Evolutionary conservation across 92 coral and sea anemone genomes (phyloP).

Genomic region (Montipora capitata): DNA sequence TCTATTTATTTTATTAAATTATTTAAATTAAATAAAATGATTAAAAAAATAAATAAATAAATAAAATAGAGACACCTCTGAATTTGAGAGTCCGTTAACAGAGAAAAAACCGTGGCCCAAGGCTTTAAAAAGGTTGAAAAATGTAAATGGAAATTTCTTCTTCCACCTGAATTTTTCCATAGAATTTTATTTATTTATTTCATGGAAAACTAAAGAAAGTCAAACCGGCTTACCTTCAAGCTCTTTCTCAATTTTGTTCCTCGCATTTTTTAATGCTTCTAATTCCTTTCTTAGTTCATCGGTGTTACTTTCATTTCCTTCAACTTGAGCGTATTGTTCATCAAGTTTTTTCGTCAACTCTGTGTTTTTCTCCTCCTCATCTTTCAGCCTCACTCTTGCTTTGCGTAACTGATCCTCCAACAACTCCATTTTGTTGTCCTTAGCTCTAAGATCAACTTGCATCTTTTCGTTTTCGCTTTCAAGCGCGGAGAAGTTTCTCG

Average conservation of each 20-base stretch:
- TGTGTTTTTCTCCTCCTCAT: conserved; percentile 61
- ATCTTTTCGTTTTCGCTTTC: conserved; percentile 77
- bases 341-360: conserved; percentile 70
- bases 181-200: not conserved
- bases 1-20: too few species aligned
- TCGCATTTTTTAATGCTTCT: conserved; percentile 50
- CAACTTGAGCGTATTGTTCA: conserved; percentile 54
- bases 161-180: too few species aligned
- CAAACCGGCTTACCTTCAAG: conserved; percentile 24
- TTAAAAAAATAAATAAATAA: too few species aligned
- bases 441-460: conserved; percentile 68
- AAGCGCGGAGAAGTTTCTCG: conserved; percentile 60
- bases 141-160: too few species aligned
- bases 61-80: too few species aligned
- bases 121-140: too few species aligned
- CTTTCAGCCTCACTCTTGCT: conserved; percentile 68
- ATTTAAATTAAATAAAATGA: too few species aligned
- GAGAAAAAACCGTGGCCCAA: too few species aligned
- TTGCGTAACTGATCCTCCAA: conserved; percentile 84
- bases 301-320: conserved; percentile 57
- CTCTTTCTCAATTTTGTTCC: conserved; percentile 28
- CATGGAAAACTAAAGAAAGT: not conserved
- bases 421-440: conserved; percentile 68
- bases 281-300: conserved; percentile 64
- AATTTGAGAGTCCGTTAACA: too few species aligned